A percentile compares a stretch with the other conserved stretches of the same genome.
These are phyloP conservation scores for Noctua pronuba DNA, from an alignment of 2,888 invertebrate species.

Conservation along the genomic window DNA sequence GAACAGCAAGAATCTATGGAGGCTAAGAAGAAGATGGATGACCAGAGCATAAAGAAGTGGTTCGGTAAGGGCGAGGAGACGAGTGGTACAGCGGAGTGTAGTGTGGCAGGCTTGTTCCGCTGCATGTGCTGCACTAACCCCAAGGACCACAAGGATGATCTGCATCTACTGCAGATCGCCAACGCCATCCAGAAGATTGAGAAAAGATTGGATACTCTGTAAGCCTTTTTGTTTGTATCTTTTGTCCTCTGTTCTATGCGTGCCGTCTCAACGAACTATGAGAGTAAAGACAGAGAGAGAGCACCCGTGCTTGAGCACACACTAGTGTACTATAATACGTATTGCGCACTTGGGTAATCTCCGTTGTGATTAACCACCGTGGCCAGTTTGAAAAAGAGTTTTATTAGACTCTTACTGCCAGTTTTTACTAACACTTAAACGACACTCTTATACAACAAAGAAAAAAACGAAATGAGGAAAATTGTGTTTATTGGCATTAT, in stretches of 20 bases:
- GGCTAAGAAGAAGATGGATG: conserved; percentile 94
- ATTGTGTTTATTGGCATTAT: too few species aligned
- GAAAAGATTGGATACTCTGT: conserved; percentile 92
- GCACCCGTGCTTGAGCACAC: background rate
- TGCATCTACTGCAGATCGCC: conserved; percentile 95
- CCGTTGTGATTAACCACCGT: background rate
- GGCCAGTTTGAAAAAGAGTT: background rate
- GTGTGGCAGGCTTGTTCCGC: conserved; percentile 95
- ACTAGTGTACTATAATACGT: background rate
- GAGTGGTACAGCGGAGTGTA: conserved; percentile 96
- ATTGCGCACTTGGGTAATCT: conserved; percentile 12
- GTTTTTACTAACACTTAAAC: background rate
- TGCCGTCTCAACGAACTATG: background rate
- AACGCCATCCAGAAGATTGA: conserved; percentile 94
- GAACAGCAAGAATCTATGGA: conserved; percentile 95
- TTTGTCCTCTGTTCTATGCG: background rate
- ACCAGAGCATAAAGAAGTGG: conserved; percentile 94
- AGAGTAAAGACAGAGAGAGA: background rate
- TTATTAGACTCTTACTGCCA: background rate
- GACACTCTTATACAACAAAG: background rate
- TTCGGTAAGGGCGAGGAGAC: conserved; percentile 93
- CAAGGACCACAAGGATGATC: conserved; percentile 95
- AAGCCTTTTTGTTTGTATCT: conserved; percentile 19
- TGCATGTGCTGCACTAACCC: conserved; percentile 97
- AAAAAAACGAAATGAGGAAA: too few species aligned